Percentiles rank a stretch among this genome's conserved stretches.
These are phyloP conservation scores for Platichthys flesus DNA, from an alignment of 2,113 vertebrate species.

Conservation along the genomic window DNA sequence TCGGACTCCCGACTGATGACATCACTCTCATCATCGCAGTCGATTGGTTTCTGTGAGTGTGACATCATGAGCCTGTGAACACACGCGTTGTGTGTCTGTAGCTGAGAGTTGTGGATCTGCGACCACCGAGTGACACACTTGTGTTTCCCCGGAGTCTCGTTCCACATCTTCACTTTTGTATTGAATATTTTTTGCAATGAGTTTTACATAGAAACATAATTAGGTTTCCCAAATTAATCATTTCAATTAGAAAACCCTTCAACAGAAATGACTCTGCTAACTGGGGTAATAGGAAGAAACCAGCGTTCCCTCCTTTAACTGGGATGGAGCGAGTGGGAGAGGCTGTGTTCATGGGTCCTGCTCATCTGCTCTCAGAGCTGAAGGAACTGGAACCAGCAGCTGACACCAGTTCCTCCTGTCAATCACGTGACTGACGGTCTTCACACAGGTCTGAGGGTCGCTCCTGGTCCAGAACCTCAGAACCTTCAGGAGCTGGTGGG, in stretches of 20 bases:
- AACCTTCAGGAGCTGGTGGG: too few relatives aligned
- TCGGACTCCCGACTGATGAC: conserved; percentile 96
- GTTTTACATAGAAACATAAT: conserved; percentile 87
- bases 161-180: conserved; percentile 76
- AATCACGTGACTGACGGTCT: too few relatives aligned
- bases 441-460: too few relatives aligned
- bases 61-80: not conserved
- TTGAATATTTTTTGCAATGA: conserved; percentile 76
- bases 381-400: too few relatives aligned
- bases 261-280: conserved; percentile 79
- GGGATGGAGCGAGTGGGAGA: conserved; percentile 53
- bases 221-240: conserved; percentile 85
- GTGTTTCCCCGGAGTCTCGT: conserved; percentile 70
- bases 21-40: conserved; percentile 98
- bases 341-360: not conserved
- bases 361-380: too few relatives aligned
- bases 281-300: conserved; percentile 76
- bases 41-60: conserved; percentile 98
- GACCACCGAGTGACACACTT: conserved; percentile 81
- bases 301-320: conserved; percentile 59
- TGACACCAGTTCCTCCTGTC: too few relatives aligned
- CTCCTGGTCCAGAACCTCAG: too few relatives aligned
- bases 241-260: conserved; percentile 82
- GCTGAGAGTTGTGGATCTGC: conserved; percentile 48
- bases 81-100: not conserved